Base-by-base conservation (phyloP, 2,113 vertebrate genomes). In the Australoheros scitulus region DNA sequence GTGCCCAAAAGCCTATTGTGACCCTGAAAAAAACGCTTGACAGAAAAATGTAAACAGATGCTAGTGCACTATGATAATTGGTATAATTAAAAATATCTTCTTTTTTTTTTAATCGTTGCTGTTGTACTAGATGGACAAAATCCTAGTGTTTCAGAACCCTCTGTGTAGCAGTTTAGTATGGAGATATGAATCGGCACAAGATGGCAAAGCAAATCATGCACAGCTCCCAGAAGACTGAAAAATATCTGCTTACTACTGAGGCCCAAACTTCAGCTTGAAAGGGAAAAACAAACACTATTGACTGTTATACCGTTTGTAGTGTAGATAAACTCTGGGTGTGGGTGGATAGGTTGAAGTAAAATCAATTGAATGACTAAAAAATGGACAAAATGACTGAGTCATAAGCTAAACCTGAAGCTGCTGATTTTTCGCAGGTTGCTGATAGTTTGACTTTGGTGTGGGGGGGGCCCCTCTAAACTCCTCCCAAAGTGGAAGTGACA, bases 321-420 rank as follows among this genome's bases (percentile, higher is more conserved):
- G 26, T 8, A 70, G 63, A 57, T 64, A 55, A 56, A 61, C 2
- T 9, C 4, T 56, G 43, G 34, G 34, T 77, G 61, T 80, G 61
- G 65, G 63, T 77, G 61, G 59, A 70, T 26, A 61, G 26, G 56
- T 82, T 32, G 38, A 26, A 58, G 26, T 65, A 20, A 80, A 84
- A 56, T 41, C 29, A 76, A 72, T 76, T 64, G 50, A 43, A 18
- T 76, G 61, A 70, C 64, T 80, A 63, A 77, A 61, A 78, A 63
- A 77, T 87, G 52, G 29, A 82, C 34, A 64, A 76, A 77, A 60
- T n/a, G 36, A 50, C 74, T 8, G 38, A 88, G 20, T 86, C 84
- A 70, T 56, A 58, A n/a, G 18, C 32, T 41, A 78, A 77, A 77
- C 41, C 18, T 24, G 5, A 63, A 24, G 26, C n/a, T 24, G 55